These are phyloP conservation scores for Cheilosia vernalis DNA, from an alignment of 2,888 invertebrate species.

Conservation along the genomic window DNA sequence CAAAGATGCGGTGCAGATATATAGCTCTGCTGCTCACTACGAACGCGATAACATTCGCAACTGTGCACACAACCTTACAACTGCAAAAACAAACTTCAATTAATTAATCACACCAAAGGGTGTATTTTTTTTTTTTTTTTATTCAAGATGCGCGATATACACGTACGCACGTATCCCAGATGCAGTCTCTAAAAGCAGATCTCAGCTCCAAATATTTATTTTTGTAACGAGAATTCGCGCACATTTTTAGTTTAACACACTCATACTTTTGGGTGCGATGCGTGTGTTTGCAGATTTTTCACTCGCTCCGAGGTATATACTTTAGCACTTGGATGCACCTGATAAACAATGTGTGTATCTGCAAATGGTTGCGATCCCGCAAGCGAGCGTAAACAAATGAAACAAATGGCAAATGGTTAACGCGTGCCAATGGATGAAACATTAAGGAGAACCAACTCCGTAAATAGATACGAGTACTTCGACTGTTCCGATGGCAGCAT, in stretches of 20 bases:
- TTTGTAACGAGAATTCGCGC: constrained; percentile 59
- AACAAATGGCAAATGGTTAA: constrained; percentile 42
- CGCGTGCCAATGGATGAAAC: constrained; percentile 52
- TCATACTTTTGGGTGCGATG: constrained; percentile 2
- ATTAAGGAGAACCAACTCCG: constrained; percentile 9
- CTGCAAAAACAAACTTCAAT: constrained; percentile 38
- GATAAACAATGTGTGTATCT: constrained; percentile 37
- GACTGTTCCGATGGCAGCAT: constrained; percentile 32
- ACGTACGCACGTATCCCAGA: constrained; percentile 49
- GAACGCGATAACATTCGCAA: background rate
- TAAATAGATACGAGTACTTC: constrained; percentile 47
- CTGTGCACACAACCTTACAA: background rate
- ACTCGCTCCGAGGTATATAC: constrained; percentile 27
- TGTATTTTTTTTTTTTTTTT: background rate
- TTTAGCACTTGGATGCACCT: constrained; percentile 66
- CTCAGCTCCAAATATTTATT: constrained; percentile 58
- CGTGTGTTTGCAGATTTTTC: constrained; percentile 10
- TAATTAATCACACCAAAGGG: constrained; percentile 50
- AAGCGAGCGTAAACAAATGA: constrained; percentile 31
- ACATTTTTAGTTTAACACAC: constrained; percentile 37
- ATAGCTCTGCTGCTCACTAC: no score
- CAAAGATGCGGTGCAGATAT: constrained; percentile 15
- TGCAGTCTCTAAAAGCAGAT: constrained; percentile 33
- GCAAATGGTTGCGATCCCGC: background rate
- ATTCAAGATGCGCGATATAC: background rate